Base-by-base conservation (phyloP, 2,797 vertebrate species). In the Hozukius guyotensis region DNA sequence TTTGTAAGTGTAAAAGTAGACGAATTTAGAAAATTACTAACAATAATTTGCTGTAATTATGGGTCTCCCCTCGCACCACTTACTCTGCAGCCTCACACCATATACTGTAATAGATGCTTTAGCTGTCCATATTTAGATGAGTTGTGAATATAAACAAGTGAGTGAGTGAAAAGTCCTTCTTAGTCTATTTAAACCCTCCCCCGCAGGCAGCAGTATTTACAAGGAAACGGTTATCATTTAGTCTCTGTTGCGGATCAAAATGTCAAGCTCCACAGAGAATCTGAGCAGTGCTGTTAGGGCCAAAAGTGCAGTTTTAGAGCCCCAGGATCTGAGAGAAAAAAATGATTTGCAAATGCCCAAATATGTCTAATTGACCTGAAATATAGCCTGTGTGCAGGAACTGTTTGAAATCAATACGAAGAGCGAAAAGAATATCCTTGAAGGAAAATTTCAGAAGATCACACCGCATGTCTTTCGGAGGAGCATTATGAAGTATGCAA, bases 321-420 rank as follows among this genome's bases (percentile, higher is more conserved):
- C 94, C 85, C 93, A 87, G 93, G 94, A 95, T 94, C 94, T 93
- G 89, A 94, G 85, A 87, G 87, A 80, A 84, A 93, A 93, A 93
- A 91, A 91, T 89, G 61, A 95, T 95, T 95, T 94, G 93, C 94
- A 95, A 93, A 94, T 94, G 92, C 91, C 93, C 92, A 95, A 96
- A 95, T 95, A 94, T 94, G 93, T 94, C 90, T 96, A 95, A 96
- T 95, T 95, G 95, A 96, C 95, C 95, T 93, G 93, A 91, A 95
- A 94, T 94, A 89, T 90, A 90, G 93, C 94, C 93, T 83, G 91
- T 95, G 92, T 87, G 91, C 90, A 88, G 88, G 86, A 94, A 93
- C 84, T 87, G 91, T 92, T 93, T 93, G 91, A 95, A 94, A 96
- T 96, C 95, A 91, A 96, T 95, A 94, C 46, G 60, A 81, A 83